Conservation (phyloP, 2,888 invertebrate species). For the Liopterus haemorrhoidalis region DNA sequence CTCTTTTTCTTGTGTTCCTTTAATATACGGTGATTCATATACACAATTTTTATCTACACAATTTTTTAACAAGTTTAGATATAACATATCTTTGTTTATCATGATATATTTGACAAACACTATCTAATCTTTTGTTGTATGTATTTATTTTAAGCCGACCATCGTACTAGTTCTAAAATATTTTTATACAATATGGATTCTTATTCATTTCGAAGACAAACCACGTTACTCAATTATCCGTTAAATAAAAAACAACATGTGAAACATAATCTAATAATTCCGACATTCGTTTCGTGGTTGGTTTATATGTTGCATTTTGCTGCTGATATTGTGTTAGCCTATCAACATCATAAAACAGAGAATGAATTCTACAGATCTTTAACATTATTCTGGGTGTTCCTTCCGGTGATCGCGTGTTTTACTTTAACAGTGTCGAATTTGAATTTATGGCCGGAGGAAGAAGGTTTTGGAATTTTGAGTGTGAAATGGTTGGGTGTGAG, state of each 20-base stretch:
- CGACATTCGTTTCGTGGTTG: constrained; percentile 53
- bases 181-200: too few species aligned
- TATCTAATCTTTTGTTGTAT: too few species aligned
- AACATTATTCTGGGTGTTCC: constrained; percentile 47
- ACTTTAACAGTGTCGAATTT: constrained; percentile 55
- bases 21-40: too few species aligned
- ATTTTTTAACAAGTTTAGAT: too few species aligned
- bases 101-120: too few species aligned
- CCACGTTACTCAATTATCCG: constrained; percentile 39
- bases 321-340: constrained; percentile 60
- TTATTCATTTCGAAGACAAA: constrained; percentile 19
- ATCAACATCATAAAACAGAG: constrained; percentile 56
- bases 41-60: too few species aligned
- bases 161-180: too few species aligned
- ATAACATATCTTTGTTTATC: too few species aligned
- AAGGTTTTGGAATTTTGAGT: constrained; percentile 47
- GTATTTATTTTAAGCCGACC: too few species aligned
- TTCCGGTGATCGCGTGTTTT: constrained; percentile 55
- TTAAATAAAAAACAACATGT: constrained; percentile 47
- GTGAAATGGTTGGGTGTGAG: constrained; percentile 48
- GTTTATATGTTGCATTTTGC: constrained; percentile 63
- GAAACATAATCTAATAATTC: constrained; percentile 51
- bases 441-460: constrained; percentile 52
- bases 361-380: constrained; percentile 50
- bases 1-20: too few species aligned